Evolutionary conservation across 2,888 invertebrate species (phyloP).

Genomic region (Chorisops tibialis): DNA sequence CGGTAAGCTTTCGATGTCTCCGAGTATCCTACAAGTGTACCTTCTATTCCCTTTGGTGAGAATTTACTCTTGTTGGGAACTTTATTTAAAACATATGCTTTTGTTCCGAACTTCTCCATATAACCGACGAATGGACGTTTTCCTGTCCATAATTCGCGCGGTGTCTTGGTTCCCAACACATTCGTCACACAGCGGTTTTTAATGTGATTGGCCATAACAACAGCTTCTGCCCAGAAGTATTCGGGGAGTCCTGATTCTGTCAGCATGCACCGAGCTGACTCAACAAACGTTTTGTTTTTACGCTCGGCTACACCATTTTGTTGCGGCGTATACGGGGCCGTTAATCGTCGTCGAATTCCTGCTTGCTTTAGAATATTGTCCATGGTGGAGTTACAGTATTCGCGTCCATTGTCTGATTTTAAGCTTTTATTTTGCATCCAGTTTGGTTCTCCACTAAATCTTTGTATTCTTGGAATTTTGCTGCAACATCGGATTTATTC

Average conservation of each 20-base stretch:
- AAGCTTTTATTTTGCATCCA: background rate
- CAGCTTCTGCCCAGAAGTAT: constrained; percentile 41
- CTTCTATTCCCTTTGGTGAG: constrained; percentile 7
- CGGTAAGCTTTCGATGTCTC: background rate
- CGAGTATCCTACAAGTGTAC: background rate
- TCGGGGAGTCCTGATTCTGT: constrained; percentile 36
- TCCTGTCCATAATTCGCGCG: constrained; percentile 29
- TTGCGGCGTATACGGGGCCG: background rate
- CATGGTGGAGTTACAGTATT: background rate
- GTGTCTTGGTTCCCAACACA: constrained; percentile 26
- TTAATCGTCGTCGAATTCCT: background rate
- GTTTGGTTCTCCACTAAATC: too few species aligned
- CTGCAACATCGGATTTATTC: background rate
- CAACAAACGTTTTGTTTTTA: constrained; percentile 10
- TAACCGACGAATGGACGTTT: constrained; percentile 28
- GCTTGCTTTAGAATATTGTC: background rate
- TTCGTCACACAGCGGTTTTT: constrained; percentile 36
- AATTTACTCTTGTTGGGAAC: constrained; percentile 29
- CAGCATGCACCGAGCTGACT: constrained; percentile 39
- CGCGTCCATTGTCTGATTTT: background rate
- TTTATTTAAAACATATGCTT: constrained; percentile 26
- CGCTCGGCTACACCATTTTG: background rate
- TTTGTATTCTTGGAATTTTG: background rate
- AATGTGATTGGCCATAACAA: constrained; percentile 37
- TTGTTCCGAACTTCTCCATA: constrained; percentile 29